A percentile compares a stretch with the other conserved stretches of the same genome.
Conservation (phyloP, 1,140 invertebrate genomes). For the Sinonovacula constricta region DNA sequence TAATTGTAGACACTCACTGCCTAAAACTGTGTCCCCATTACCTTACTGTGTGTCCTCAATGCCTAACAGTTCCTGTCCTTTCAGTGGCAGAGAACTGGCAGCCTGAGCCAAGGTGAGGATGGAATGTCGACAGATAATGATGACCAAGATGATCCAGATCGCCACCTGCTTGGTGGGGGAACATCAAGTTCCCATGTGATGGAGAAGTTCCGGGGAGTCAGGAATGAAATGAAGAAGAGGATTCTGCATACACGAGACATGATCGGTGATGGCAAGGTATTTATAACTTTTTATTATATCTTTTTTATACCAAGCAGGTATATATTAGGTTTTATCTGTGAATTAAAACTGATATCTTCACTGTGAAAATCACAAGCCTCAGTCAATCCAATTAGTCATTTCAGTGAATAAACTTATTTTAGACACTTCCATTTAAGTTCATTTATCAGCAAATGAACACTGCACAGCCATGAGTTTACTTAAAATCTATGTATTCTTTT, state of each 20-base stretch:
- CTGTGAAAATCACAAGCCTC: too few species aligned
- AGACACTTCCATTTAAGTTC: too few species aligned
- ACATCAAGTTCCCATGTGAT: slow-evolving; percentile 39
- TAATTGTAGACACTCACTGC: too few species aligned
- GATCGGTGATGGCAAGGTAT: slow-evolving; percentile 45
- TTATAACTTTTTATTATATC: too few species aligned
- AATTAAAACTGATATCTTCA: too few species aligned
- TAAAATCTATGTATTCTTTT: too few species aligned
- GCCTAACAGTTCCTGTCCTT: slow-evolving; percentile 18
- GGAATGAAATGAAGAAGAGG: slow-evolving; percentile 44
- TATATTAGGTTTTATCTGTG: too few species aligned
- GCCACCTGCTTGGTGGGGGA: slow-evolving; percentile 40
- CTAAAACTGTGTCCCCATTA: background rate
- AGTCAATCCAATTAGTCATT: too few species aligned
- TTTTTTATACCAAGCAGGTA: too few species aligned
- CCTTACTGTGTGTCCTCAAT: background rate
- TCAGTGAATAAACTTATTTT: too few species aligned
- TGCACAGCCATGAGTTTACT: too few species aligned
- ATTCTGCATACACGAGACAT: slow-evolving; percentile 45
- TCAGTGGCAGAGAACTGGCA: slow-evolving; percentile 60
- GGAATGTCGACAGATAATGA: slow-evolving; percentile 64
- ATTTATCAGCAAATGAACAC: too few species aligned
- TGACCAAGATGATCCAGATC: slow-evolving; percentile 58
- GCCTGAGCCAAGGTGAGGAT: slow-evolving; percentile 64
- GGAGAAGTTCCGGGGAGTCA: slow-evolving; percentile 49